Evolutionary conservation across 2,888 invertebrate genomes (phyloP), one percentile per base, ranked within the genome.

Genomic region (Dioctria linearis): DNA sequence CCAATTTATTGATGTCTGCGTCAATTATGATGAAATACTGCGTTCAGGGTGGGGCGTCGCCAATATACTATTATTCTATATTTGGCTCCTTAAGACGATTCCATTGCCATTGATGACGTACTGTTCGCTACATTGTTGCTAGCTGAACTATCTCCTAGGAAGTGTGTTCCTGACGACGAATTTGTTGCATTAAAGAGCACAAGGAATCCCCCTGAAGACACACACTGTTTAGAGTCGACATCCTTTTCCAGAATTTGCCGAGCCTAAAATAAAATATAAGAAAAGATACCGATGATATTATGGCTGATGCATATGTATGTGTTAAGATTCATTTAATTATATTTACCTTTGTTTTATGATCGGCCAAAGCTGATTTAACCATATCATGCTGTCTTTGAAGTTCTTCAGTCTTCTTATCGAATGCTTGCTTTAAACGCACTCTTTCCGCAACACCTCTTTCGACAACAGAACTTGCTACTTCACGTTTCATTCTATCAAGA

Each of bases 371-470:
- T 83, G 92, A 92, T 84, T 92, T 92, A 83, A 96, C 93, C 11
- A 92, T 91, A 86, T 95, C 95, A 88, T 97, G 96, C 83, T 94
- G 92, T 82, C 93, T 92, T 86, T 94, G 93, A 54, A 97, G 90
- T 83, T 94, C 94, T 85, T 94, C 93, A 84, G 93, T 92, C 81
- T 94, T 93, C 85, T 92, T 92, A 84, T 96, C 94, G 87, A 94
- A 95, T 83, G 93, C 91, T 86, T 94, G 92, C 84, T 93, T 94
- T 85, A 96, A 90, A 80, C 95, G 93, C 83, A 95, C 94, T 81
- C 97, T 93, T 89, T 98, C 98, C 82, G 94, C 93, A 73, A 98
- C 98, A 61, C 97, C 98, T 82, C 95, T 93, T 85, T 95, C 95
- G 83, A 98, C 97, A 5, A 97, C 87, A 2, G 88, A 88, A 81